A percentile compares a stretch with the other conserved stretches of the same genome.
These are phyloP conservation scores for Thamnophis sirtalis DNA, from an alignment of 2,113 vertebrate genomes.

Conservation along the genomic window DNA sequence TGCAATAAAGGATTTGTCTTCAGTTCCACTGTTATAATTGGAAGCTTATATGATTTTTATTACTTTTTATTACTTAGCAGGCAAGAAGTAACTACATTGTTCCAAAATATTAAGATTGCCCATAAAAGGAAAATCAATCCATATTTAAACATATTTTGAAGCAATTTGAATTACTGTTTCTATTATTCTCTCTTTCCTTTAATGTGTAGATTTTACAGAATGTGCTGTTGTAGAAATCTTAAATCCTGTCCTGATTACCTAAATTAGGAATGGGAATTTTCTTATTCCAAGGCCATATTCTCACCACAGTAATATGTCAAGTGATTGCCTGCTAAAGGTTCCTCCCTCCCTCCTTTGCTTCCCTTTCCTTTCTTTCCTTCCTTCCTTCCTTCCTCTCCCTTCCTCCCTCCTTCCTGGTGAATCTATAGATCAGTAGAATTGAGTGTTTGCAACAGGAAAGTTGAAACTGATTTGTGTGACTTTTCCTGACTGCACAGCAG, in stretches of 20 bases:
- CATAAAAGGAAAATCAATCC: not conserved
- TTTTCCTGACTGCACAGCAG: not conserved
- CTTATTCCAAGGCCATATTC: too few species aligned
- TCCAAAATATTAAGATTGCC: not conserved
- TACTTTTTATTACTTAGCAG: not conserved
- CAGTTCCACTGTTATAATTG: not conserved
- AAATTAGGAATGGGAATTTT: too few species aligned
- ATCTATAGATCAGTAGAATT: too few species aligned
- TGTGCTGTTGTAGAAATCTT: not conserved
- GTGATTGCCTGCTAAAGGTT: too few species aligned
- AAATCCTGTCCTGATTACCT: not conserved
- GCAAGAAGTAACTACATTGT: not conserved
- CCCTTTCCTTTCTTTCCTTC: too few species aligned
- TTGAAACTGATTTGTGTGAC: too few species aligned
- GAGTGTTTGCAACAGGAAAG: too few species aligned
- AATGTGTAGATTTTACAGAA: too few species aligned
- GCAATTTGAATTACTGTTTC: not conserved
- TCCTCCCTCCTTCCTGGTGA: too few species aligned
- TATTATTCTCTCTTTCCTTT: not conserved
- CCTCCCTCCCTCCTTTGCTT: too few species aligned
- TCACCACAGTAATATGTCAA: too few species aligned
- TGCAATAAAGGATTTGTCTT: not conserved
- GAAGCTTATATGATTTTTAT: not conserved
- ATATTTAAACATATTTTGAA: not conserved
- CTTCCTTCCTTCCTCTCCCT: too few species aligned